Conservation (phyloP, 2,888 invertebrate genomes). For the Rhamphomyia laevipes region DNA sequence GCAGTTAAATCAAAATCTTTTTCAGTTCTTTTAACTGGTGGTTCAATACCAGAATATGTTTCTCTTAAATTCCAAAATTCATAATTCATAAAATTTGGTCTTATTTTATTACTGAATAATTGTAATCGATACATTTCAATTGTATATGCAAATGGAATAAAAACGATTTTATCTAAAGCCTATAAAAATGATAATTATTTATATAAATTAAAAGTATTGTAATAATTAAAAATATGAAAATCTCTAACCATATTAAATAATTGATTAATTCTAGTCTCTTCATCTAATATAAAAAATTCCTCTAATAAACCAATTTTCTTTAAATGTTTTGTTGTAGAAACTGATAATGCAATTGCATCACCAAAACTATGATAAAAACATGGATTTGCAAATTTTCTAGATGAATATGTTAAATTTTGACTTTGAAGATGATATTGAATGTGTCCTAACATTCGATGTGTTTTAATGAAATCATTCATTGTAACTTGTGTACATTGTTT, state of each 20-base stretch:
- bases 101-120: conserved; percentile 50
- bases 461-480: conserved; percentile 44
- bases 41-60: conserved; percentile 52
- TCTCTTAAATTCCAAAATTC: conserved; percentile 55
- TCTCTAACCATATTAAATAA: conserved; percentile 47
- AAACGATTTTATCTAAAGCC: conserved; percentile 57
- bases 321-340: conserved; percentile 58
- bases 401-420: conserved; percentile 43
- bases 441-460: conserved; percentile 60
- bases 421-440: conserved; percentile 59
- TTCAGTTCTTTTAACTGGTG: conserved; percentile 50
- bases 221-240: not conserved
- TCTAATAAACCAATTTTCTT: conserved; percentile 52
- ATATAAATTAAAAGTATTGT: not conserved
- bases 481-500: conserved; percentile 52
- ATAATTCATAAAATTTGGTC: conserved; percentile 49
- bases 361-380: conserved; percentile 69
- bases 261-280: conserved; percentile 52
- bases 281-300: conserved; percentile 47
- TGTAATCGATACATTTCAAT: conserved; percentile 60
- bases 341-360: conserved; percentile 57
- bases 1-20: conserved; percentile 64
- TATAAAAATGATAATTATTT: conserved; percentile 23
- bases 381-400: conserved; percentile 46
- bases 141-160: conserved; percentile 57